Evolutionary conservation across 1,140 invertebrate species (phyloP).

Genomic region (Pseudomyrmex sp.): DNA sequence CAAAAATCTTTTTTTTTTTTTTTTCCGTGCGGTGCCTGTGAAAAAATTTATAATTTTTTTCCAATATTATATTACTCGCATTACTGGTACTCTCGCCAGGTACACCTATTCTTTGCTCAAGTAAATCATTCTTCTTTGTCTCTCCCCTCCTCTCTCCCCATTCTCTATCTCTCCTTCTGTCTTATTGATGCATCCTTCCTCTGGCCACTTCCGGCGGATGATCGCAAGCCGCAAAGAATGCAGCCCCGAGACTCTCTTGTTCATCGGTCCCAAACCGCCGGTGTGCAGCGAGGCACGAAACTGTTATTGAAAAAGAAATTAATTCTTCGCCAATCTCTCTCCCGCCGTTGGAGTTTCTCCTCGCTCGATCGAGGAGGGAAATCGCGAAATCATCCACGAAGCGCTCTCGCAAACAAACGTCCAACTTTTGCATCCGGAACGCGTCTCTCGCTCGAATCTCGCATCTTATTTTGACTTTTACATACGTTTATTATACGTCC

Average conservation of each 20-base stretch:
- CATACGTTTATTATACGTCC: not conserved
- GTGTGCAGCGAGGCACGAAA: slow-evolving; percentile 73
- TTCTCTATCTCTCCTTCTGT: slow-evolving; percentile 12
- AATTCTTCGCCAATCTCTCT: slow-evolving; percentile 68
- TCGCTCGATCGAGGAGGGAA: slow-evolving; percentile 37
- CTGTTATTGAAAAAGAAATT: slow-evolving; percentile 76
- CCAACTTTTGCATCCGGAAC: not conserved
- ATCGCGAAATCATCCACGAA: slow-evolving; percentile 11
- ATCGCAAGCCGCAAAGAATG: slow-evolving; percentile 53
- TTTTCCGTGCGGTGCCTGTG: too few species aligned
- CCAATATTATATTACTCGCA: too few species aligned
- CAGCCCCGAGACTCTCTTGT: slow-evolving; percentile 29
- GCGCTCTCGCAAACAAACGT: not conserved
- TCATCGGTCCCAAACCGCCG: slow-evolving; percentile 63
- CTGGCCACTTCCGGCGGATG: slow-evolving; percentile 70
- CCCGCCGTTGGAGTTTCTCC: slow-evolving; percentile 44
- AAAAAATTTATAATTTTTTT: too few species aligned
- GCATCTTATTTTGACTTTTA: not conserved
- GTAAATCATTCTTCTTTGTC: slow-evolving; percentile 59
- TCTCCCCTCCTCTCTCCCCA: not conserved
- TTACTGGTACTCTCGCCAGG: too few species aligned
- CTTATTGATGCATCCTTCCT: slow-evolving; percentile 21
- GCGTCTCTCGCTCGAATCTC: not conserved
- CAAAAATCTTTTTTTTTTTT: too few species aligned
- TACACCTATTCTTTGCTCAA: not conserved